Evolutionary conservation across 2,797 vertebrate genomes (phyloP), one percentile per base, ranked within the genome.

Genomic region (Trachurus trachurus): DNA sequence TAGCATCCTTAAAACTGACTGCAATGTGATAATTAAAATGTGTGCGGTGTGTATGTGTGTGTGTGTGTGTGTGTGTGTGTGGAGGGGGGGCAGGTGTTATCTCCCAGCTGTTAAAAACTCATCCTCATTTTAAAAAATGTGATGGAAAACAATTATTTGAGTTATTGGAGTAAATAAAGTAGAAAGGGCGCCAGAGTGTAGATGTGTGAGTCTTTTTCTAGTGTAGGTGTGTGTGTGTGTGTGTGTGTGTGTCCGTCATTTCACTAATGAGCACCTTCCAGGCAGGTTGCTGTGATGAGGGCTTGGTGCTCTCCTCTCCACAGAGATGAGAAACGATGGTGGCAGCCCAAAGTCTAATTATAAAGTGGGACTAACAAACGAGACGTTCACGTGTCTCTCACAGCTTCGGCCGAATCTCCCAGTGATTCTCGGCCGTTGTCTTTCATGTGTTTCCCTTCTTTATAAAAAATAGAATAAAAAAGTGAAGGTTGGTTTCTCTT

Each of bases 201-300:
- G 15, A 70, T 66, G 63, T 52, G 44, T 47, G 44, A 37, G 75
- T 71, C 9, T 59, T 47, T 45, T 47, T 45, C 15, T 59, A n/a
- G 50, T 61, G 53, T 47, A 39, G n/a, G 57, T 60, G 75, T 54
- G 49, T 53, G 62, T 69, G 67, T 57, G 50, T 59, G 50, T 71
- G 58, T 56, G 49, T 66, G 71, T 56, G 64, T 37, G 58, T 75
- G 81, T 71, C 65, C 17, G 15, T 83, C 59, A 83, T 64, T 78
- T 82, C 81, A 78, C 90, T 92, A 92, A 91, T 85, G 89, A 91
- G 89, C 85, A 88, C 81, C 87, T 92, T 87, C 69, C 86, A 91
- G 91, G 90, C 89, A 91, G 89, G 87, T 88, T 86, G 26, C 68
- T 69, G 82, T 83, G 86, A 89, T 88, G 88, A 89, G 82, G 88